Evolutionary conservation across 2,888 invertebrate species (phyloP), one percentile per base, ranked within the genome.

Genomic region (Ashinkailepas kermadecensis): DNA sequence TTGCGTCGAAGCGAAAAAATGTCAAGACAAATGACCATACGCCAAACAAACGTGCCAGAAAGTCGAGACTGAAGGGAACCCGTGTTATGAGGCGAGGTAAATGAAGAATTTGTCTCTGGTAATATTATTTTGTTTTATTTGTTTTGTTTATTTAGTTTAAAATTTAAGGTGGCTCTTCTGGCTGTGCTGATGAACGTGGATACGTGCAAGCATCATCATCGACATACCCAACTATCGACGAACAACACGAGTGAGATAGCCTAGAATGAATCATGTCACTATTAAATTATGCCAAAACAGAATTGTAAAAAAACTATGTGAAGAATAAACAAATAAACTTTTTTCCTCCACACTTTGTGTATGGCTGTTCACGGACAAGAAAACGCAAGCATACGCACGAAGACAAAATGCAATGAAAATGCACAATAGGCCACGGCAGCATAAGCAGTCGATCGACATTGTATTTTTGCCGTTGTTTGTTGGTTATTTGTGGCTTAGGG

Each of bases 251-350:
- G 12, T 23, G 23, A 12, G 65, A 21, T 12, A 23, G 65, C 23
- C 23, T 23, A 9, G 23, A 12, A 67, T 67, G 23, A 67, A 67
- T 67, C 65, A 67, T 23, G 65, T 67, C 23, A 67, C 65, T 67
- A 67, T 67, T 67, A 67, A 67, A 67, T 67, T 23, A 67, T 13
- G 23, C 65, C 65, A 67, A 12, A 67, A 67, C 65, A 67, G 62
- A 23, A 23, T 67, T 67, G 23, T 11, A 23, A 67, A 23, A 67
- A 67, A 67, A 67, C 23, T 10, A 6, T 3, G n/a, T n/a, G 23
- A 67, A 11, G 23, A 67, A 67, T 67, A 67, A 67, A 67, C 65
- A 67, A 67, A 67, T 67, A 67, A 67, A 67, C 65, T 11, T 23
- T 67, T 11, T 39, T n/a, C n/a, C 1, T 39, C 39, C 39, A 39